Conservation (phyloP, 2,797 vertebrate species). For the Poeciliopsis paucimaculata region DNA sequence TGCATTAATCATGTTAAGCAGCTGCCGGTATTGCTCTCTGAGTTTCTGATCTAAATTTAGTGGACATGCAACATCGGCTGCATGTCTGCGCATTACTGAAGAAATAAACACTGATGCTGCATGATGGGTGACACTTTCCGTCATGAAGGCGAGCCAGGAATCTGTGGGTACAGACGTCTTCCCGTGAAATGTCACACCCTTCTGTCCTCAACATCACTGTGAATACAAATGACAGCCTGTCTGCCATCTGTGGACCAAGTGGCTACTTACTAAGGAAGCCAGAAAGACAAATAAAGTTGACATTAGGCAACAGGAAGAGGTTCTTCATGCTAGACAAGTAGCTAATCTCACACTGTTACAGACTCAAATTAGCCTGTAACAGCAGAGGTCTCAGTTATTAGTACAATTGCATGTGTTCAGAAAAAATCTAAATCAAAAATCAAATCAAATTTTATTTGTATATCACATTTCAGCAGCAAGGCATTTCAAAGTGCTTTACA, state of each 20-base stretch:
- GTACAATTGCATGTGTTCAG: not conserved
- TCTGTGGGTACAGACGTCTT: constrained; percentile 74
- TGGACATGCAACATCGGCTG: constrained; percentile 33
- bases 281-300: constrained; percentile 40
- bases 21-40: not conserved
- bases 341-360: not conserved
- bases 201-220: constrained; percentile 71
- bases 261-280: constrained; percentile 42
- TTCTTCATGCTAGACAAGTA: not conserved
- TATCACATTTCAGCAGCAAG: too few relatives aligned
- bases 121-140: constrained; percentile 46
- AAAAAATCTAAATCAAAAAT: too few relatives aligned
- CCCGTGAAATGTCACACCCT: constrained; percentile 83
- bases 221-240: constrained; percentile 81
- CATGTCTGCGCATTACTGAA: constrained; percentile 19
- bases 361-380: not conserved
- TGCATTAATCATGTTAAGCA: constrained; percentile 6
- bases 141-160: constrained; percentile 49
- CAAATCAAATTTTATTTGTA: too few relatives aligned
- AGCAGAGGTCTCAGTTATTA: not conserved
- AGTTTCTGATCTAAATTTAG: constrained; percentile 28
- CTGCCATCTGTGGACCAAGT: constrained; percentile 78
- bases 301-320: constrained; percentile 13
- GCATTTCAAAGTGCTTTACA: too few relatives aligned
- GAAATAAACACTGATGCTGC: constrained; percentile 37